These are phyloP conservation scores for Gerris lacustris DNA, from an alignment of 2,888 invertebrate genomes.

Conservation along the genomic window DNA sequence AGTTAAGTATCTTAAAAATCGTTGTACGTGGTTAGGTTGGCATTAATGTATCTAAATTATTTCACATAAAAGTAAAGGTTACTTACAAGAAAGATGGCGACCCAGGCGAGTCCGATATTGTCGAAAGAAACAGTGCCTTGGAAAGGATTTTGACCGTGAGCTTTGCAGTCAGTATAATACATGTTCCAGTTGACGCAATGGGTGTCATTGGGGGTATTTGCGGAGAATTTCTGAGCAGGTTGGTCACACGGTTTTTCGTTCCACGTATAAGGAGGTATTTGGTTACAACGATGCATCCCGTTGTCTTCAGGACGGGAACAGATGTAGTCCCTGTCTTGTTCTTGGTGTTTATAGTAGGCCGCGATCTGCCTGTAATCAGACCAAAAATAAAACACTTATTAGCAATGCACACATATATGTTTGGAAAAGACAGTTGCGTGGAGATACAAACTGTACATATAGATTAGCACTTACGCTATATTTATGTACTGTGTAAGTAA, in stretches of 20 bases:
- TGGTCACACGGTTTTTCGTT: conserved; percentile 65
- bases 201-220: conserved; percentile 53
- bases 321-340: conserved; percentile 89
- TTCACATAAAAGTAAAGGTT: background rate
- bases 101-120: conserved; percentile 99
- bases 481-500: too few species aligned
- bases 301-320: conserved; percentile 85
- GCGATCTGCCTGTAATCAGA: conserved; percentile 43
- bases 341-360: conserved; percentile 68
- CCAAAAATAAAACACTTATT: background rate
- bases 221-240: conserved; percentile 45
- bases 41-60: too few species aligned
- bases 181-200: conserved; percentile 98
- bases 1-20: too few species aligned
- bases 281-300: conserved; percentile 83
- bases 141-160: conserved; percentile 91
- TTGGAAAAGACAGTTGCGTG: too few species aligned
- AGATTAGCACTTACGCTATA: too few species aligned
- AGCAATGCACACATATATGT: too few species aligned
- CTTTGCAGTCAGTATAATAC: conserved; percentile 90
- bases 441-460: too few species aligned
- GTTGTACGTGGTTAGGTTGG: too few species aligned
- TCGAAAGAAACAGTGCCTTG: conserved; percentile 99
- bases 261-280: conserved; percentile 64
- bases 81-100: conserved; percentile 97